Conservation (phyloP, 2,888 invertebrate species). For the Matsumyia berberina region DNA sequence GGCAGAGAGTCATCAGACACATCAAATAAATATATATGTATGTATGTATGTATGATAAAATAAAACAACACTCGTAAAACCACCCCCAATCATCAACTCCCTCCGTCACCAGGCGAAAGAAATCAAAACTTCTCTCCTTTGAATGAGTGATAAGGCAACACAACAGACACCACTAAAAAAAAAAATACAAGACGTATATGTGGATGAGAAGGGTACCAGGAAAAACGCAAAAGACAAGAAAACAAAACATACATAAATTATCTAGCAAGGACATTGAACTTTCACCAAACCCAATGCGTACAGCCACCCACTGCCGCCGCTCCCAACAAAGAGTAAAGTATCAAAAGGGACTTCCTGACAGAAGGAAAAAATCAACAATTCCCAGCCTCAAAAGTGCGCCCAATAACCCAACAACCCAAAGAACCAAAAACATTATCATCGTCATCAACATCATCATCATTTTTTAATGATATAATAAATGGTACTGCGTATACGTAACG, state of each 20-base stretch:
- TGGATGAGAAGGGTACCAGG: slow-evolving; percentile 36
- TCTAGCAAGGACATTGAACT: slow-evolving; percentile 76
- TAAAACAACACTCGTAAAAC: slow-evolving; percentile 67
- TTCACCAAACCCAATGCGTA: slow-evolving; percentile 53
- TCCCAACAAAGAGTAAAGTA: slow-evolving; percentile 63
- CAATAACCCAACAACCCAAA: slow-evolving; percentile 72
- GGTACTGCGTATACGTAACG: slow-evolving; percentile 74
- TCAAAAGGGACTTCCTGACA: slow-evolving; percentile 31
- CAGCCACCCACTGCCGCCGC: slow-evolving; percentile 44
- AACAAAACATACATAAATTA: slow-evolving; percentile 76
- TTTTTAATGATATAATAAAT: slow-evolving; percentile 77
- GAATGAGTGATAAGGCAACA: slow-evolving; percentile 67
- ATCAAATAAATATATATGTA: slow-evolving; percentile 51
- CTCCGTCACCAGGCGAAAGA: slow-evolving; percentile 23
- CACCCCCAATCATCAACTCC: slow-evolving; percentile 40
- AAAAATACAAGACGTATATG: slow-evolving; percentile 38
- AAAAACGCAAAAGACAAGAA: slow-evolving; percentile 54
- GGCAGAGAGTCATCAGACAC: slow-evolving; percentile 68
- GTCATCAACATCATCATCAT: slow-evolving; percentile 74
- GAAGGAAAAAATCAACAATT: slow-evolving; percentile 49
- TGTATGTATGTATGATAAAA: slow-evolving; percentile 57
- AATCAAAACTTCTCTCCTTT: slow-evolving; percentile 68
- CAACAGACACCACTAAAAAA: slow-evolving; percentile 40
- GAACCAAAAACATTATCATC: slow-evolving; percentile 76
- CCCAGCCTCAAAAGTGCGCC: slow-evolving; percentile 66